A percentile compares a stretch with the other conserved stretches of the same genome.
phyloP scores from a whole-genome alignment of 2,888 invertebrate species.

The Chironomus riparius region DNA sequence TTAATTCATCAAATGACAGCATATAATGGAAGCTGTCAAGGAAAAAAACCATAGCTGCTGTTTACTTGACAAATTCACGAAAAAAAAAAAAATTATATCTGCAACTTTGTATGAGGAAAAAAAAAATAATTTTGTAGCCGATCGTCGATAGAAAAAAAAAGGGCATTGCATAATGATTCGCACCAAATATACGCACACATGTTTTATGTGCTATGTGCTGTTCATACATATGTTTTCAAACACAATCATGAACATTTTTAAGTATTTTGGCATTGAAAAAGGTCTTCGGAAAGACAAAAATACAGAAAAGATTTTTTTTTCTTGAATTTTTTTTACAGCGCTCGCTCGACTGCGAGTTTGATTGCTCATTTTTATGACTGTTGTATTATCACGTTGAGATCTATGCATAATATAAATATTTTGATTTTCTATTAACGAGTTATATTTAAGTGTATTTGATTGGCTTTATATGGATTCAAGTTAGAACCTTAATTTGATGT shows the following conservation, averaged over 20 bases:
- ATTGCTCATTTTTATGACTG: neutral
- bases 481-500: too few species aligned
- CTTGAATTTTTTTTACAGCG: neutral
- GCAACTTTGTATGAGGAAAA: neutral
- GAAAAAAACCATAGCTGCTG: neutral
- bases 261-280: slow-evolving; percentile 26
- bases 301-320: neutral
- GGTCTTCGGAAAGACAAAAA: neutral
- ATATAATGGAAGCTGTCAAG: neutral
- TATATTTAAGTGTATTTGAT: too few species aligned
- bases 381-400: neutral
- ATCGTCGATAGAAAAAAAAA: neutral
- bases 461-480: too few species aligned
- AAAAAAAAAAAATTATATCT: neutral
- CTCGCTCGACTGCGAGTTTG: neutral
- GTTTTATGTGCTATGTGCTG: neutral
- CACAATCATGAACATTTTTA: neutral
- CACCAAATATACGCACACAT: neutral
- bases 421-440: too few species aligned
- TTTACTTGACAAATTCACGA: neutral
- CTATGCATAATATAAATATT: too few species aligned
- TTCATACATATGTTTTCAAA: neutral
- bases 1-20: neutral
- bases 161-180: slow-evolving; percentile 24
- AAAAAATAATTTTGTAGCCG: too few species aligned